These are phyloP conservation scores for Apostichopus japonicus DNA, from an alignment of 35 echinoderm and acorn worm species.

Conservation along the genomic window DNA sequence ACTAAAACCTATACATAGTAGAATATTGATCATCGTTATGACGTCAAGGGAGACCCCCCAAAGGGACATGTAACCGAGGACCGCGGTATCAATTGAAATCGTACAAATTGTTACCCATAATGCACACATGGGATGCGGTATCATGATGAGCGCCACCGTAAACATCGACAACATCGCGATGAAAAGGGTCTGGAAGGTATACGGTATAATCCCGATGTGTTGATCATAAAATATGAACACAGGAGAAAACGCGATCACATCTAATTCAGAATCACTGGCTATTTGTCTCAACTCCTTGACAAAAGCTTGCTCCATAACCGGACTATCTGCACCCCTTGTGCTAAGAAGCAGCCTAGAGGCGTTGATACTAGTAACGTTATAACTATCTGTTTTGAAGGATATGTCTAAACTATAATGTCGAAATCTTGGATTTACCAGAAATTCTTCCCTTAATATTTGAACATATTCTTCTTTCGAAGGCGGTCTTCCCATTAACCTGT, in stretches of 20 bases:
- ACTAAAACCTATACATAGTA: slow-evolving; percentile 80
- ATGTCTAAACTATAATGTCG: slow-evolving; percentile 69
- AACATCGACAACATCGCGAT: slow-evolving; percentile 69
- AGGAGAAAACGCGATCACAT: slow-evolving; percentile 23
- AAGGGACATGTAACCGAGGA: slow-evolving; percentile 74
- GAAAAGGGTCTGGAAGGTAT: slow-evolving; percentile 48
- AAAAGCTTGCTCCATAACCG: slow-evolving; percentile 38
- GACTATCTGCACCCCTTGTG: slow-evolving; percentile 16
- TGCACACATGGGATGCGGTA: slow-evolving; percentile 79
- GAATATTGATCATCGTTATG: slow-evolving; percentile 66
- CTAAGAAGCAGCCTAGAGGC: slow-evolving; percentile 56
- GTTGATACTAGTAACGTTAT: slow-evolving; percentile 12
- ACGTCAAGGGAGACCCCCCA: slow-evolving; percentile 65
- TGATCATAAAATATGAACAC: slow-evolving; percentile 53
- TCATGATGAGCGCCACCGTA: slow-evolving; percentile 71
- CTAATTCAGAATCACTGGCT: slow-evolving; percentile 18
- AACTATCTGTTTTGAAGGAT: slow-evolving; percentile 48
- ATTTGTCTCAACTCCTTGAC: slow-evolving; percentile 45
- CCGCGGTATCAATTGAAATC: slow-evolving; percentile 57
- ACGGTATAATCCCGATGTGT: slow-evolving; percentile 55
- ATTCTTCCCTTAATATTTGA: slow-evolving; percentile 19
- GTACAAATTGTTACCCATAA: slow-evolving; percentile 67
- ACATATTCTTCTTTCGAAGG: slow-evolving; percentile 47
- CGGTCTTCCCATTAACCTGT: neutral
- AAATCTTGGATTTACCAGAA: slow-evolving; percentile 55